These are phyloP conservation scores for Hippoglossus hippoglossus DNA, from an alignment of 2,797 vertebrate species.

Conservation along the genomic window DNA sequence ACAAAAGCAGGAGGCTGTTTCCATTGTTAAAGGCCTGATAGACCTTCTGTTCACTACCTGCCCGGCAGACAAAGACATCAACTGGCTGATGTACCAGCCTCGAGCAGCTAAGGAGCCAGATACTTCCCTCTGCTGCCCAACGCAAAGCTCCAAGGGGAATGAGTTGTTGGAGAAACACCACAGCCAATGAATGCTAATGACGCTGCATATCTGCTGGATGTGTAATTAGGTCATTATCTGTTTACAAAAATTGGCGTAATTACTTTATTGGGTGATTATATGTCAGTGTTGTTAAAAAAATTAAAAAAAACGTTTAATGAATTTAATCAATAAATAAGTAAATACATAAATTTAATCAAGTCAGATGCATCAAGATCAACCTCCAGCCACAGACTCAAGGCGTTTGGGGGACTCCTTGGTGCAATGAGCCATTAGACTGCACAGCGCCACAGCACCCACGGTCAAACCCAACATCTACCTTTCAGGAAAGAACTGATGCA, in stretches of 20 bases:
- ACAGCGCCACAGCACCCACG: no score
- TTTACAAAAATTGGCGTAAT: neutral
- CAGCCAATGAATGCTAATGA: neutral
- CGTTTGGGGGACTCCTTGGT: no score
- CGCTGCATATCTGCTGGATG: neutral
- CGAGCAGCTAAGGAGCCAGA: neutral
- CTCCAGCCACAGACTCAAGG: no score
- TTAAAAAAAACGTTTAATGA: neutral
- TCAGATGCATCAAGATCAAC: neutral
- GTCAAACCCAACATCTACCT: no score
- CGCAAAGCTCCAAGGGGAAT: slow-evolving; percentile 1
- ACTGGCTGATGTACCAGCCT: neutral
- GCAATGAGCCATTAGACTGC: no score
- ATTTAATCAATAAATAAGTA: neutral
- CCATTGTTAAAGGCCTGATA: neutral
- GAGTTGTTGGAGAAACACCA: neutral
- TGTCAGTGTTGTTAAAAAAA: neutral
- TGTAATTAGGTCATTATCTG: slow-evolving; percentile 16
- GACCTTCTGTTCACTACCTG: neutral
- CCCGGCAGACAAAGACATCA: neutral
- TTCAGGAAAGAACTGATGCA: no score
- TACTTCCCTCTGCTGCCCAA: neutral
- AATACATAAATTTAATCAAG: neutral
- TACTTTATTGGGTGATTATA: neutral
- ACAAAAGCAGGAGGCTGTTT: neutral